Conservation (phyloP, 1,140 invertebrate species). For the Metopolophium dirhodum region DNA sequence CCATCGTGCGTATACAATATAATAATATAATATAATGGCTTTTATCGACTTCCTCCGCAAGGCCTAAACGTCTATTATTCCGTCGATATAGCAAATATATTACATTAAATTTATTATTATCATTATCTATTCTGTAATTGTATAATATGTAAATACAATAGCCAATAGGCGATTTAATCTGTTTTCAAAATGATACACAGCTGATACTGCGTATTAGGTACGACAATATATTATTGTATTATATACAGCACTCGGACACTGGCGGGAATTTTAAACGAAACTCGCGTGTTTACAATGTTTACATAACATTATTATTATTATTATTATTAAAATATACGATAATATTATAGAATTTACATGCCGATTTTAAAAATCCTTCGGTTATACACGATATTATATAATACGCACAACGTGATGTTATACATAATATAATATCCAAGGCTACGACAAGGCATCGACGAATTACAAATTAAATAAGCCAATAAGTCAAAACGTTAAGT, state of each 20-base stretch:
- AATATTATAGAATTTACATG: not conserved
- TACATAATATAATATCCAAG: not conserved
- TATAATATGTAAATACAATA: not conserved
- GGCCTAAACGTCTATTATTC: not conserved
- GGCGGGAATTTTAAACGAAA: not conserved
- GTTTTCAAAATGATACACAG: not conserved
- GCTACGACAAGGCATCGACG: too few species aligned
- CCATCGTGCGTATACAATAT: not conserved
- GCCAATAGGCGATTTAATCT: not conserved
- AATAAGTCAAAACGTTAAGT: too few species aligned
- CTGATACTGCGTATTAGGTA: not conserved
- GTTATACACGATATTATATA: not conserved
- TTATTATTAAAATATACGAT: not conserved
- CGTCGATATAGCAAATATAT: not conserved
- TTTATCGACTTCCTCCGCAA: not conserved
- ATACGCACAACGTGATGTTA: not conserved
- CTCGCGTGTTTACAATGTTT: not conserved
- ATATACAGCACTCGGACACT: not conserved
- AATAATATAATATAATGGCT: not conserved
- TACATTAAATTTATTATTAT: not conserved
- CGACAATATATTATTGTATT: not conserved
- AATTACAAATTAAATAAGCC: not conserved
- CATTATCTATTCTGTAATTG: not conserved
- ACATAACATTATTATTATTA: not conserved
- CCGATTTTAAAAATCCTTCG: not conserved